Percentiles rank a stretch among this genome's conserved stretches.
phyloP scores from a whole-genome alignment of 1,140 invertebrate species.

The Drosophila aff. region DNA sequence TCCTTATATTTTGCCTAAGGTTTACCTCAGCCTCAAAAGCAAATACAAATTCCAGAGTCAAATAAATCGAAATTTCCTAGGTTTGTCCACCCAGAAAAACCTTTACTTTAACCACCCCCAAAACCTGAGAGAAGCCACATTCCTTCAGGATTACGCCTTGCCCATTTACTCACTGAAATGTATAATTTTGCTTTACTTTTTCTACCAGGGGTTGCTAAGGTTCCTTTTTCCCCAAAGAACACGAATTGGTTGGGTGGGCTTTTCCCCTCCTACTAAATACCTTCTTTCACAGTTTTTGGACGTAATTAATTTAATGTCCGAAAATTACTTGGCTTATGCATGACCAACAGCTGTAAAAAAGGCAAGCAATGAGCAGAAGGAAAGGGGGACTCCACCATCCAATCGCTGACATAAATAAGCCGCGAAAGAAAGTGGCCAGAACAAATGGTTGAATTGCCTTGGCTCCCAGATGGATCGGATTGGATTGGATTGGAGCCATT shows the following conservation, averaged over 20 bases:
- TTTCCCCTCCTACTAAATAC: conserved; percentile 14
- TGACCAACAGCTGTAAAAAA: conserved; percentile 40
- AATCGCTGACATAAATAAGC: conserved; percentile 68
- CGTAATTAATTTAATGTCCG: conserved; percentile 72
- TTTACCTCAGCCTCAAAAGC: background rate
- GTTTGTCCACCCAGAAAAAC: conserved; percentile 11
- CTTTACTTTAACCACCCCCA: conserved; percentile 17
- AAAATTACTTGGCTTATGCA: conserved; percentile 56
- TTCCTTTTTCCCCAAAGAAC: conserved; percentile 6
- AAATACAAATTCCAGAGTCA: conserved; percentile 14
- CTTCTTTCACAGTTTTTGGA: conserved; percentile 46
- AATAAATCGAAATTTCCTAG: conserved; percentile 37
- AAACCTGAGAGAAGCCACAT: conserved; percentile 9
- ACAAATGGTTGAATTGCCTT: conserved; percentile 58
- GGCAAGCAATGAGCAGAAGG: too few species aligned
- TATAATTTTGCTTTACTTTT: conserved; percentile 33
- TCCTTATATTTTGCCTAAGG: background rate
- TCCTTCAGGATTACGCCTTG: conserved; percentile 18
- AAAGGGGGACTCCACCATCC: conserved; percentile 3
- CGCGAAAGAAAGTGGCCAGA: conserved; percentile 69
- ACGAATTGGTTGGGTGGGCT: conserved; percentile 14
- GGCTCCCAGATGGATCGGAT: conserved; percentile 40
- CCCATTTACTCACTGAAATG: conserved; percentile 27
- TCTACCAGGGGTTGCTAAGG: conserved; percentile 21
- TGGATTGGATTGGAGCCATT: conserved; percentile 28